Conservation (phyloP, 2,113 vertebrate genomes). For the Clarias macrocephalus region DNA sequence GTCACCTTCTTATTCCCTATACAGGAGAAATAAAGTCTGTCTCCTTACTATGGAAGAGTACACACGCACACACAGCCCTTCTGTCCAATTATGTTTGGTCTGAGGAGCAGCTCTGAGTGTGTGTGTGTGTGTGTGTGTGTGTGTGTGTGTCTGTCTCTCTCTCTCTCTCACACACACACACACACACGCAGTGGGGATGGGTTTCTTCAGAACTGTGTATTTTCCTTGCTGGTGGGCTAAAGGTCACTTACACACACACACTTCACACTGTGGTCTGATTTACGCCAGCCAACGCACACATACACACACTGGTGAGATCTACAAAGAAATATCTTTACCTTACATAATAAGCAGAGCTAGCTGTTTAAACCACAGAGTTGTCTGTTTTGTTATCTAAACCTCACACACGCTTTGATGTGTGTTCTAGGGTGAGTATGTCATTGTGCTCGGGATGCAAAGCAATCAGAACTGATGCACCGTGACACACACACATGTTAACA, state of each 20-base stretch:
- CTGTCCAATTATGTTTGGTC: no score
- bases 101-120: no score
- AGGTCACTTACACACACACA: neutral
- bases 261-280: slow-evolving; percentile 17
- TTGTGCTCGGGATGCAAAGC: neutral
- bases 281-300: neutral
- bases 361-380: slow-evolving; percentile 47
- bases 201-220: neutral
- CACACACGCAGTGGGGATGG: neutral
- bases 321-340: neutral
- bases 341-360: neutral
- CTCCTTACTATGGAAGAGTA: no score
- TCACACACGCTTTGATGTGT: neutral
- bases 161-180: neutral
- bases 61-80: neutral
- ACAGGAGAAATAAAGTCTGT: no score
- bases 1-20: neutral
- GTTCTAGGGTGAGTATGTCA: neutral
- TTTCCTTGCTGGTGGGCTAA: neutral
- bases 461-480: neutral
- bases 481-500: neutral
- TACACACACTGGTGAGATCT: neutral
- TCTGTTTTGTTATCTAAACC: neutral
- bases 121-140: no score
- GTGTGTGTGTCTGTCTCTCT: no score